Base-by-base conservation (phyloP, 2,113 vertebrate genomes). In the Agapornis roseicollis region DNA sequence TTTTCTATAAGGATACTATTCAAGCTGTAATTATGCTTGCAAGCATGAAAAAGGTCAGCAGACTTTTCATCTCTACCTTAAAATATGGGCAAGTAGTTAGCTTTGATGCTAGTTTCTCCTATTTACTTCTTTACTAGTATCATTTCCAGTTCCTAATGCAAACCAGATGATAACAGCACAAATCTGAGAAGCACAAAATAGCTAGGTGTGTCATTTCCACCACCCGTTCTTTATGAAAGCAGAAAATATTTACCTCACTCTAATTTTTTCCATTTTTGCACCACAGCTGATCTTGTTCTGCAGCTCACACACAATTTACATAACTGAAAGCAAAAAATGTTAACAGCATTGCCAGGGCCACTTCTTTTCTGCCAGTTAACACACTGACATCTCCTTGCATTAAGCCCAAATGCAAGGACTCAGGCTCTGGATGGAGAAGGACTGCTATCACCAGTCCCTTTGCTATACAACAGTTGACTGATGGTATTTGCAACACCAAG, bases 51-150 rank as follows among this genome's bases (percentile, higher is more conserved):
- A 73, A 49, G 42, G 28, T 14, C n/a, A 27, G 9, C 1, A 6
- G 56, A 70, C 7, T 44, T 41, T 52, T 85, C 63, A 74, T 84
- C 46, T 50, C 25, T 53, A 35, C n/a, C 27, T 89, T 72, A 80
- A 65, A 85, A 82, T 82, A 89, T 4, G 33, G 13, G 11, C 58
- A 89, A 80, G 46, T 35, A 89, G 24, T 82, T 86, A 78, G 60
- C 72, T 93, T 89, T 92, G 70, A 90, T 78, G 55, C 22, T 58
- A 70, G 31, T 74, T 82, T 76, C 61, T 89, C 24, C 80, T 66
- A 39, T 16, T 77, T 35, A 44, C 53, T 52, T 60, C 31, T 65
- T 50, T 41, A 53, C 4, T 13, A 16, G 9, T 35, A 55, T 47
- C 37, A 17, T 47, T 46, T 20, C 39, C 37, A 69, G 58, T 46